A percentile compares a stretch with the other conserved stretches of the same genome.
Conservation (phyloP, 2,888 invertebrate genomes). For the Ecdyonurus torrentis region DNA sequence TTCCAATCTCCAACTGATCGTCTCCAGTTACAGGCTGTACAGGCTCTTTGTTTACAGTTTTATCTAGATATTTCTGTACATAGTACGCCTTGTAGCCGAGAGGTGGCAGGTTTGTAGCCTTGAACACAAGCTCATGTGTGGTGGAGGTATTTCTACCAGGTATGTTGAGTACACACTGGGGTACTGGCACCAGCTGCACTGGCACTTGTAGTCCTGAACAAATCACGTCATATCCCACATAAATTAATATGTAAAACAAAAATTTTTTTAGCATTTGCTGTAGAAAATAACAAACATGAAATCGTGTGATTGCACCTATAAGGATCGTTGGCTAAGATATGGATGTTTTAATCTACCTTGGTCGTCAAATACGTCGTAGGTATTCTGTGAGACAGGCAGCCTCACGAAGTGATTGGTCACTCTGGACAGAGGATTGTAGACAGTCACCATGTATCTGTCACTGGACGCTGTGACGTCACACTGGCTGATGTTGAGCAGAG, state of each 20-base stretch:
- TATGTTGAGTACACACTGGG: slow-evolving; percentile 34
- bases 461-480: slow-evolving; percentile 47
- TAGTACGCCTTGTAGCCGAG: slow-evolving; percentile 49
- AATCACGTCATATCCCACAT: too few relatives aligned
- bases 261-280: slow-evolving; percentile 11
- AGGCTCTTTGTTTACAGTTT: too few relatives aligned
- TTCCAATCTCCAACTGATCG: too few relatives aligned
- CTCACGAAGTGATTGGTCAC: slow-evolving; percentile 37
- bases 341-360: not conserved
- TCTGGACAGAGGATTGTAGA: slow-evolving; percentile 69
- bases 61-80: too few relatives aligned
- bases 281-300: not conserved
- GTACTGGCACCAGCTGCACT: slow-evolving; percentile 38
- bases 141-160: slow-evolving; percentile 46
- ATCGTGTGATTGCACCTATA: too few relatives aligned
- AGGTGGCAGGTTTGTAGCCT: slow-evolving; percentile 44
- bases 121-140: slow-evolving; percentile 51
- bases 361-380: not conserved
- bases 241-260: too few relatives aligned
- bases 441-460: slow-evolving; percentile 46
- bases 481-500: slow-evolving; percentile 55
- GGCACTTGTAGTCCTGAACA: too few relatives aligned
- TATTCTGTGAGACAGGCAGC: slow-evolving; percentile 35
- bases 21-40: too few relatives aligned
- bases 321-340: too few relatives aligned